Conservation (phyloP, 2,797 vertebrate species). For the Callimico goeldii region DNA sequence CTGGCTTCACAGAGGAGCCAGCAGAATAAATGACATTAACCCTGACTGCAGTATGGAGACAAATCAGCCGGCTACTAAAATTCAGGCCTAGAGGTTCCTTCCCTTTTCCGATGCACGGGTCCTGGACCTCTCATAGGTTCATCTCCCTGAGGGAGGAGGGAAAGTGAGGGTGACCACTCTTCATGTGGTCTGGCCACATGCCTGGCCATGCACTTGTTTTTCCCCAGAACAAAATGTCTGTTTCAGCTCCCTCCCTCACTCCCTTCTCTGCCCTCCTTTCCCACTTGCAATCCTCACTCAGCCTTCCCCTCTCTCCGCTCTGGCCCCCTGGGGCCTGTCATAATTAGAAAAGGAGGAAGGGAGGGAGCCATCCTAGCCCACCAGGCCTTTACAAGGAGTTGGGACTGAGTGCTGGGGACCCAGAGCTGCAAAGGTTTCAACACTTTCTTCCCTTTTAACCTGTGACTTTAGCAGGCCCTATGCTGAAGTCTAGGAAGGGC, state of each 20-base stretch:
- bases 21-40: not conserved
- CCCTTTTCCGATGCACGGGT: not conserved
- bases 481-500: not conserved
- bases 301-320: conserved; percentile 22
- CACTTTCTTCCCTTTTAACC: not conserved
- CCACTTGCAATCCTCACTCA: conserved; percentile 36
- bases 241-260: conserved; percentile 16
- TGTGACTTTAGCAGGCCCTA: not conserved
- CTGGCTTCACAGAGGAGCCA: not conserved
- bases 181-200: not conserved
- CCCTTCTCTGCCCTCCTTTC: conserved; percentile 75
- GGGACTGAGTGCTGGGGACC: conserved; percentile 47
- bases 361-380: conserved; percentile 41
- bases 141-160: not conserved
- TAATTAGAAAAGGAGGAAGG: conserved; percentile 78
- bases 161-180: not conserved
- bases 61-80: not conserved
- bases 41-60: not conserved
- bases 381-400: conserved; percentile 60
- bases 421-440: not conserved
- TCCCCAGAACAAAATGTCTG: conserved; percentile 9
- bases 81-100: not conserved
- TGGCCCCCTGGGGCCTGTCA: conserved; percentile 70
- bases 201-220: not conserved
- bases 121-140: not conserved